A percentile compares a stretch with the other conserved stretches of the same genome.
These are phyloP conservation scores for Tenualosa ilisha DNA, from an alignment of 2,797 vertebrate species.

Conservation along the genomic window DNA sequence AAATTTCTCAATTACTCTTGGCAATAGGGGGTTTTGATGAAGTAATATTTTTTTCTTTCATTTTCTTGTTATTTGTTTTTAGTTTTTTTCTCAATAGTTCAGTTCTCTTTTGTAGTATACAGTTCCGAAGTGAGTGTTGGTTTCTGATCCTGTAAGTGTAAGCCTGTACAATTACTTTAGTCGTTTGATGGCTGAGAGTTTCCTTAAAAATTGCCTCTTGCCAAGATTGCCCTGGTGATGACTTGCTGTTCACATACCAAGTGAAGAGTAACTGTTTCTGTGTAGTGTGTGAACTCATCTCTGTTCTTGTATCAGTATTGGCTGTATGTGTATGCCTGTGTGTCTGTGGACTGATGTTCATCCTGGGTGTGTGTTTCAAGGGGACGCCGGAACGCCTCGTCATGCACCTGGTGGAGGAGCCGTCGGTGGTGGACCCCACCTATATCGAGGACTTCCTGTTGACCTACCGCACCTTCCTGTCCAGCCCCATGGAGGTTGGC, in stretches of 20 bases:
- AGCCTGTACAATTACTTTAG: slow-evolving; percentile 25
- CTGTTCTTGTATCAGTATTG: background rate
- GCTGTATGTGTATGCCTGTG: background rate
- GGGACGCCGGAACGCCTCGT: slow-evolving; percentile 93
- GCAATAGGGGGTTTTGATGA: background rate
- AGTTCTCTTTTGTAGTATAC: slow-evolving; percentile 16
- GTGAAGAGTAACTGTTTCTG: background rate
- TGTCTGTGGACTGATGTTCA: background rate
- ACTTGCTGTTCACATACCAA: background rate
- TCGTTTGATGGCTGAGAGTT: slow-evolving; percentile 18
- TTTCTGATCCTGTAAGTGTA: slow-evolving; percentile 65
- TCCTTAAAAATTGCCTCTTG: background rate
- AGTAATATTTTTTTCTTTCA: background rate
- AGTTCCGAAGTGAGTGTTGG: slow-evolving; percentile 44
- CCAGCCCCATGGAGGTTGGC: slow-evolving; percentile 90
- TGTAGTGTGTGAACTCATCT: background rate
- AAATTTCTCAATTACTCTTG: background rate
- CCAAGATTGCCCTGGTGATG: background rate
- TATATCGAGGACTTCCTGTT: slow-evolving; percentile 97
- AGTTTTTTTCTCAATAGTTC: background rate
- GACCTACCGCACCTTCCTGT: slow-evolving; percentile 93
- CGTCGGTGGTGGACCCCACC: slow-evolving; percentile 95
- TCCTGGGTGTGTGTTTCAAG: slow-evolving; percentile 64
- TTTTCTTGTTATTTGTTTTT: background rate
- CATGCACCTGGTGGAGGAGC: slow-evolving; percentile 96